Percentiles rank a stretch among this genome's conserved stretches.
These are phyloP conservation scores for Limanda limanda DNA, from an alignment of 2,113 vertebrate species.

Conservation along the genomic window DNA sequence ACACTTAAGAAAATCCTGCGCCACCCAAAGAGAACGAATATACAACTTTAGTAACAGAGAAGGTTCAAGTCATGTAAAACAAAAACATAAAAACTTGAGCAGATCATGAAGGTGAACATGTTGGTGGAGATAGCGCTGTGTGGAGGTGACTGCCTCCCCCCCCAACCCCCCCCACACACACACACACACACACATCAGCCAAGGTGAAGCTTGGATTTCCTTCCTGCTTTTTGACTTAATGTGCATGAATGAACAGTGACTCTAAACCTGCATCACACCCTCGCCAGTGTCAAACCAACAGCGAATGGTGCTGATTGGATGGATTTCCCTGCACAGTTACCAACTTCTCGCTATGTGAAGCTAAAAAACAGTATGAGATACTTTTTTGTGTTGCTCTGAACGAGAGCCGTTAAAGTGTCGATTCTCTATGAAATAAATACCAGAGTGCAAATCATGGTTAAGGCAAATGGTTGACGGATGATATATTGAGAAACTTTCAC, in stretches of 20 bases:
- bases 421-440: background rate
- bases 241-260: too few relatives aligned
- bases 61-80: background rate
- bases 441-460: constrained; percentile 43
- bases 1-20: background rate
- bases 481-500: constrained; percentile 21
- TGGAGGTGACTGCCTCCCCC: background rate
- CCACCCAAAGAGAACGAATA: constrained; percentile 10
- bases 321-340: background rate
- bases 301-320: background rate
- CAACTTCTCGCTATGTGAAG: background rate
- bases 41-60: background rate
- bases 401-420: constrained; percentile 9
- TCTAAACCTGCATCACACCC: background rate
- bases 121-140: background rate
- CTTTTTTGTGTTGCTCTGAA: constrained; percentile 9
- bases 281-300: background rate
- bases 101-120: background rate
- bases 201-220: too few relatives aligned
- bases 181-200: too few relatives aligned
- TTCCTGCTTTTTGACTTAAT: too few relatives aligned
- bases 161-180: too few relatives aligned
- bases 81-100: background rate
- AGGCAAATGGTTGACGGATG: constrained; percentile 48
- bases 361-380: background rate